These are phyloP conservation scores for Tonatia bakeri DNA, from an alignment of 2,113 vertebrate genomes.

Conservation along the genomic window DNA sequence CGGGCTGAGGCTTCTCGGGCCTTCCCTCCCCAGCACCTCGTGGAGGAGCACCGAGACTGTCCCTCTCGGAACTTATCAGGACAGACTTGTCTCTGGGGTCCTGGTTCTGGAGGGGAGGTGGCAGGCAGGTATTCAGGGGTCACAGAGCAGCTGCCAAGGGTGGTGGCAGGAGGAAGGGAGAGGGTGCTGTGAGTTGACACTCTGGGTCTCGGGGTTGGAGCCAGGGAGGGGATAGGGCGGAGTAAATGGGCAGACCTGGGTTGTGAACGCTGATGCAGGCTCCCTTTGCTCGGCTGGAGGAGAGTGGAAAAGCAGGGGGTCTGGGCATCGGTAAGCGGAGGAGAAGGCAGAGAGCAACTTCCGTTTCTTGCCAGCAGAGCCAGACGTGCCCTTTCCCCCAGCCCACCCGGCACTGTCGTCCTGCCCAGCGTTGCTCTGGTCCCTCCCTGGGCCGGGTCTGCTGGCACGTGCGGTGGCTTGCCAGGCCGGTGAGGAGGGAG, in stretches of 20 bases:
- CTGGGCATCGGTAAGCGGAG: not conserved
- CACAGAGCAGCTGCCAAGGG: not conserved
- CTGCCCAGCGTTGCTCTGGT: not conserved
- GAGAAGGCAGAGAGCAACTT: not conserved
- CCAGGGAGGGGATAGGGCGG: no score
- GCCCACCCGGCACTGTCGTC: not conserved
- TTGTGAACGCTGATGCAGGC: not conserved
- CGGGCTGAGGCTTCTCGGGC: not conserved
- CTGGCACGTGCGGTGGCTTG: not conserved
- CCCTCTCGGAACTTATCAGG: not conserved
- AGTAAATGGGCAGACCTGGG: not conserved
- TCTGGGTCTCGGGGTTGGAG: not conserved
- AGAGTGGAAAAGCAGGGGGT: not conserved
- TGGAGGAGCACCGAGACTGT: not conserved
- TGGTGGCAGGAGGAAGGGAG: not conserved
- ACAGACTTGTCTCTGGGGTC: not conserved
- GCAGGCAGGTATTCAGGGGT: not conserved
- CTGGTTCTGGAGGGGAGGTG: not conserved
- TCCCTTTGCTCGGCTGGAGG: not conserved
- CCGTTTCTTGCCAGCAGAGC: not conserved
- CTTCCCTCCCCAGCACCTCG: not conserved
- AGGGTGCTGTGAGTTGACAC: not conserved
- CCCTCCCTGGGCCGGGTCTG: not conserved
- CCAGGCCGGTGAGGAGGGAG: not conserved
- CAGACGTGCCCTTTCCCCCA: not conserved